phyloP scores from a whole-genome alignment of 2,797 vertebrate genomes.

The Falco naumanni region DNA sequence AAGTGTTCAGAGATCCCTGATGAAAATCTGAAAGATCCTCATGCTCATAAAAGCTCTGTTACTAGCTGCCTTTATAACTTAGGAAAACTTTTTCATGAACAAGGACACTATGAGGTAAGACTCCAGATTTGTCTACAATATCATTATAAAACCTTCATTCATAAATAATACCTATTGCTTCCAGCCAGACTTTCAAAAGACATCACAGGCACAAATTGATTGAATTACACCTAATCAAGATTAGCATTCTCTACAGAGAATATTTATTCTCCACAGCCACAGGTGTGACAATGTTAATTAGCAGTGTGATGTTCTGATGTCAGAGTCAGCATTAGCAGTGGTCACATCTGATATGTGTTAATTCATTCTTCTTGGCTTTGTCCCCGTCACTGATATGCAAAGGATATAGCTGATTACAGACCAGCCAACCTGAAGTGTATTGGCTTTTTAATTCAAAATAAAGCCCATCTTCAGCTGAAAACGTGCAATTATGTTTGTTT shows the following conservation, averaged over 20 bases:
- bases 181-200: not conserved
- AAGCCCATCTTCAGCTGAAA: not conserved
- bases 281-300: not conserved
- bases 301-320: not conserved
- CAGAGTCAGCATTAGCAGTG: not conserved
- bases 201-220: not conserved
- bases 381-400: not conserved
- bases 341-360: not conserved
- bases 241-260: not conserved
- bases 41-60: slow-evolving; percentile 97
- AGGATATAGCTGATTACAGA: not conserved
- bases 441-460: not conserved
- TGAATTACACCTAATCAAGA: not conserved
- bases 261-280: not conserved
- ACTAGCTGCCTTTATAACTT: slow-evolving; percentile 99
- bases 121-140: not conserved
- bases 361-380: not conserved
- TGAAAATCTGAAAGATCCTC: slow-evolving; percentile 98
- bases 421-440: not conserved
- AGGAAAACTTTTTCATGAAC: slow-evolving; percentile 96
- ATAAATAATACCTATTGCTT: not conserved
- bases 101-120: slow-evolving; percentile 93
- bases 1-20: slow-evolving; percentile 98
- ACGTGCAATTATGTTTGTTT: not conserved
- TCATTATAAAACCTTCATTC: not conserved